phyloP scores from a whole-genome alignment of 2,797 vertebrate species.

The Rhinichthys osculus region DNA sequence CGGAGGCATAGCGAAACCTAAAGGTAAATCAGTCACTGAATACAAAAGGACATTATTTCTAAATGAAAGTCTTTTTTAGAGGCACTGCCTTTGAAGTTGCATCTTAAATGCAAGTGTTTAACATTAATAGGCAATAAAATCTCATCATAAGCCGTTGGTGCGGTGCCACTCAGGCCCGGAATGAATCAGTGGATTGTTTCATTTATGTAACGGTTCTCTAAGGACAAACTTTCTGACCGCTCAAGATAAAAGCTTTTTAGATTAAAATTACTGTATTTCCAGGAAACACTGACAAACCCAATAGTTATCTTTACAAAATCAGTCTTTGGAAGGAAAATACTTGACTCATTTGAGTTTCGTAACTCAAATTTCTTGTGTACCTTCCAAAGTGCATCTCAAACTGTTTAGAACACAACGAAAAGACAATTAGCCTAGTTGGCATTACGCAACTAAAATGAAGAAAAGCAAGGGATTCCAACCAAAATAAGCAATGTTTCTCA shows the following conservation, averaged over 20 bases:
- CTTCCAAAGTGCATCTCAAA: background rate
- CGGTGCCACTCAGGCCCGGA: constrained; percentile 16
- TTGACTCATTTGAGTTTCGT: background rate
- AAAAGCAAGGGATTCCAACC: background rate
- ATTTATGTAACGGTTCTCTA: constrained; percentile 18
- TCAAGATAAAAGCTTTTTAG: constrained; percentile 43
- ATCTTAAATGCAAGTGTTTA: background rate
- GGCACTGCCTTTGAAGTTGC: background rate
- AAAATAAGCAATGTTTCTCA: background rate
- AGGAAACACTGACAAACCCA: background rate
- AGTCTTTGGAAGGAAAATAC: background rate
- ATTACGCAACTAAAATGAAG: background rate
- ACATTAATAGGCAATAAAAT: constrained; percentile 13
- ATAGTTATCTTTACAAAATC: constrained; percentile 8
- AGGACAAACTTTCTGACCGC: constrained; percentile 10
- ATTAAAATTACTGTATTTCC: background rate
- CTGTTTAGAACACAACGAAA: background rate
- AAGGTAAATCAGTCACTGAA: background rate
- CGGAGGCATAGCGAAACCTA: background rate
- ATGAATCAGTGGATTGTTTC: constrained; percentile 1
- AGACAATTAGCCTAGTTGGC: background rate
- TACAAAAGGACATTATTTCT: background rate
- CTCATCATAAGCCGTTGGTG: constrained; percentile 33
- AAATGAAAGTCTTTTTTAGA: background rate
- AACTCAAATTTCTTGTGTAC: background rate